Evolutionary conservation across 2,888 invertebrate genomes (phyloP).

Genomic region (Mesorhabditis belari): DNA sequence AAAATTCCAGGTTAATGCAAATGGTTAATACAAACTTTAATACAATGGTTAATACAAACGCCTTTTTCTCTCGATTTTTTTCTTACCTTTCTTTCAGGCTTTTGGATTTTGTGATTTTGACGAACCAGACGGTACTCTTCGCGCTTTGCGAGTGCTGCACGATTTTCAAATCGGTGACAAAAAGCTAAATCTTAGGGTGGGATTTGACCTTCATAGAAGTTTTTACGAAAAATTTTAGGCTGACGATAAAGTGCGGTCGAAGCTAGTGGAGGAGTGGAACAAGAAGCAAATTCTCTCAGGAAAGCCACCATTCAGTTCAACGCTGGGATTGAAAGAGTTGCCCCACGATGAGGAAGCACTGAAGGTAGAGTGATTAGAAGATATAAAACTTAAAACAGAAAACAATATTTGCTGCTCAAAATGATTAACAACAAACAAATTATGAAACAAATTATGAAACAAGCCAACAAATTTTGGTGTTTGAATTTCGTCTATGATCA

Average conservation of each 20-base stretch:
- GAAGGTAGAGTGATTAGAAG: no score
- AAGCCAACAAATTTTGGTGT: no score
- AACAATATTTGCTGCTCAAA: no score
- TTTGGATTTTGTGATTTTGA: constrained; percentile 98
- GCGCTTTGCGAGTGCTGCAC: constrained; percentile 82
- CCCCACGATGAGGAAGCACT: not conserved
- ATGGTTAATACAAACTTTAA: not conserved
- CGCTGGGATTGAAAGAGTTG: not conserved
- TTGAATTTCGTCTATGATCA: no score
- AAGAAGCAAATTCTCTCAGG: not conserved
- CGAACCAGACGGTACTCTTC: constrained; percentile 85
- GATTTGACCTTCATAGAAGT: not conserved
- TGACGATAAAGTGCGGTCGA: constrained; percentile 28
- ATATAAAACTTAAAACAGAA: no score
- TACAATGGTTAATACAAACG: no score
- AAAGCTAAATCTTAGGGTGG: constrained; percentile 71
- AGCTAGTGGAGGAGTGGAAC: constrained; percentile 2
- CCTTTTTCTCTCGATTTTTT: no score
- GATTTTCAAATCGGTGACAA: constrained; percentile 86
- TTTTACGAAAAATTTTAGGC: constrained; percentile 16
- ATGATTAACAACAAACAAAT: no score
- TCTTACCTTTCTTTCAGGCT: constrained; percentile 60
- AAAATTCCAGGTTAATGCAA: constrained; percentile 49
- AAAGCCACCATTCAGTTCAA: not conserved
- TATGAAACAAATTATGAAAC: no score